Evolutionary conservation across 2,797 vertebrate species (phyloP).

Genomic region (Melopsittacus undulatus): DNA sequence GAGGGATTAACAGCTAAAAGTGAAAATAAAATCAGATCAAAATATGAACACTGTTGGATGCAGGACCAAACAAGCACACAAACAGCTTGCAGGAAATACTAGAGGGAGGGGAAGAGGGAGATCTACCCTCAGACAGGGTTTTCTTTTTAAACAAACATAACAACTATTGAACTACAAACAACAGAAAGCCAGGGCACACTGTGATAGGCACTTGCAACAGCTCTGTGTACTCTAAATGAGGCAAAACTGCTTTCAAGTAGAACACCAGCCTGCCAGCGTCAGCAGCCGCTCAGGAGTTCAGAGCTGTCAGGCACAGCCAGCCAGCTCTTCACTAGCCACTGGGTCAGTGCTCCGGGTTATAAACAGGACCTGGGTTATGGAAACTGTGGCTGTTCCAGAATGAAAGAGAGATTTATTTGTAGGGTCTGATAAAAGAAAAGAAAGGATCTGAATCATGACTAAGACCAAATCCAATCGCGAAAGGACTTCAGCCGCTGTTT

Average conservation of each 20-base stretch:
- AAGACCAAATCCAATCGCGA: not conserved
- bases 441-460: not conserved
- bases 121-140: not conserved
- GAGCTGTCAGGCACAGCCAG: not conserved
- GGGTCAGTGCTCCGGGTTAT: not conserved
- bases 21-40: not conserved
- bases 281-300: not conserved
- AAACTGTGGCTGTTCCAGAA: not conserved
- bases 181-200: not conserved
- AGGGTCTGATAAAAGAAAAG: not conserved
- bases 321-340: not conserved
- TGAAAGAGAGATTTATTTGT: not conserved
- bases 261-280: not conserved
- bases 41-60: not conserved
- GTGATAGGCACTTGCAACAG: conserved; percentile 14
- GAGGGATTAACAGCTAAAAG: not conserved
- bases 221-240: not conserved
- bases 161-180: not conserved
- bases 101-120: not conserved
- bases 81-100: not conserved
- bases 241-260: conserved; percentile 18
- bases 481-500: conserved; percentile 21
- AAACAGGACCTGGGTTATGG: not conserved
- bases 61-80: not conserved
- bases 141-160: not conserved